phyloP scores from a whole-genome alignment of 2,113 vertebrate genomes.

The Ivindomyrus marchei region DNA sequence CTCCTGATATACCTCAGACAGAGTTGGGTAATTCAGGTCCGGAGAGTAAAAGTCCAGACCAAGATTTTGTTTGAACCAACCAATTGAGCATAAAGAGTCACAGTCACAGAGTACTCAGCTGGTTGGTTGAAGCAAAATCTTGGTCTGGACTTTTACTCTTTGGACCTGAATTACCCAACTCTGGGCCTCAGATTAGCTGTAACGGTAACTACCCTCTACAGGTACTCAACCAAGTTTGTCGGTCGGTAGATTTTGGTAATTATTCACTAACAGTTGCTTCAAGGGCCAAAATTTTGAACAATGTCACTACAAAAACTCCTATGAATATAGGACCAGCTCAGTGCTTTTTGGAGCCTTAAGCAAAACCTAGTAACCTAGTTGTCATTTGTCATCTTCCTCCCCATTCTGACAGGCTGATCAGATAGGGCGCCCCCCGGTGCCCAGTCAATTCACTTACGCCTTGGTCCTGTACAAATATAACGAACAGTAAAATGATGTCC shows the following conservation, averaged over 20 bases:
- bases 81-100: too few species aligned
- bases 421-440: background rate
- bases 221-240: background rate
- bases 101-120: too few species aligned
- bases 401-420: background rate
- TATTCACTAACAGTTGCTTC: background rate
- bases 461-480: background rate
- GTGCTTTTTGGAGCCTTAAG: background rate
- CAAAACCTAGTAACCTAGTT: background rate
- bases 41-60: too few species aligned
- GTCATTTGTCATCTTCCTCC: background rate
- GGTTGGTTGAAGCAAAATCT: too few species aligned
- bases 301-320: background rate
- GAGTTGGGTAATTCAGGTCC: background rate
- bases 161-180: background rate
- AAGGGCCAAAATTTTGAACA: background rate
- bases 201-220: background rate
- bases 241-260: background rate
- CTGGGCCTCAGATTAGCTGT: background rate
- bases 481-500: background rate
- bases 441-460: background rate
- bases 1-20: background rate
- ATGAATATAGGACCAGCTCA: background rate
- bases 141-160: too few species aligned
- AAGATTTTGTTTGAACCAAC: too few species aligned